phyloP scores from a whole-genome alignment of 2,113 vertebrate species.

The Syngnathoides biaculeatus region DNA sequence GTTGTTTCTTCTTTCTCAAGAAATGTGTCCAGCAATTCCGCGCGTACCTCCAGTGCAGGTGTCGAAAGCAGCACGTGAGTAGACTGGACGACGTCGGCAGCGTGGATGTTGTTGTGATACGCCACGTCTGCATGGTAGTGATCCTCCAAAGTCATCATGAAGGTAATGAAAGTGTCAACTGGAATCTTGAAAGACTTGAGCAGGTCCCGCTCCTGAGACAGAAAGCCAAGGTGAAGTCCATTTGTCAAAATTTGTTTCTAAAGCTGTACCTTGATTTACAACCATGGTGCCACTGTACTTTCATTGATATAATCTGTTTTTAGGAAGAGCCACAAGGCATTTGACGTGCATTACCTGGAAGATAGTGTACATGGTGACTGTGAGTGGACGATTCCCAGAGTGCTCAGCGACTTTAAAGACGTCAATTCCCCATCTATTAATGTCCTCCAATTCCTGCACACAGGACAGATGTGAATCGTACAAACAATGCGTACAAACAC shows the following conservation, averaged over 20 bases:
- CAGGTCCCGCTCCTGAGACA: conserved; percentile 81
- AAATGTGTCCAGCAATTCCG: too few relatives aligned
- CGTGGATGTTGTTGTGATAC: conserved; percentile 94
- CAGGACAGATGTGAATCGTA: background rate
- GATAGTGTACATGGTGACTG: conserved; percentile 85
- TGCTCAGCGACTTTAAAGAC: conserved; percentile 85
- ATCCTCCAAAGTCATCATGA: conserved; percentile 86
- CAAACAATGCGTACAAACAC: background rate
- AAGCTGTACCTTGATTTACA: too few relatives aligned
- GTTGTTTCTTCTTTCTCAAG: background rate
- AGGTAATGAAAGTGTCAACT: conserved; percentile 81
- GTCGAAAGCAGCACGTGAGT: conserved; percentile 86
- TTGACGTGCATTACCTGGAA: conserved; percentile 80
- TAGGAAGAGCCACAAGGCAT: background rate
- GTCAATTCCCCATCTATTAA: conserved; percentile 87
- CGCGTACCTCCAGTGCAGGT: conserved; percentile 81
- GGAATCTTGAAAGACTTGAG: conserved; percentile 93
- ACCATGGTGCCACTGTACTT: background rate
- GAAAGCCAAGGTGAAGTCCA: conserved; percentile 3
- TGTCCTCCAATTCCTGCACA: conserved; percentile 83
- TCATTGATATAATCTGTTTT: background rate
- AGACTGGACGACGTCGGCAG: conserved; percentile 89
- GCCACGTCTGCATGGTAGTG: conserved; percentile 85
- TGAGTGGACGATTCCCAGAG: conserved; percentile 84
- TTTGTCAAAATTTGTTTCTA: too few relatives aligned